phyloP scores from a whole-genome alignment of 2,888 invertebrate genomes.

The Lasioglossum malachurum region DNA sequence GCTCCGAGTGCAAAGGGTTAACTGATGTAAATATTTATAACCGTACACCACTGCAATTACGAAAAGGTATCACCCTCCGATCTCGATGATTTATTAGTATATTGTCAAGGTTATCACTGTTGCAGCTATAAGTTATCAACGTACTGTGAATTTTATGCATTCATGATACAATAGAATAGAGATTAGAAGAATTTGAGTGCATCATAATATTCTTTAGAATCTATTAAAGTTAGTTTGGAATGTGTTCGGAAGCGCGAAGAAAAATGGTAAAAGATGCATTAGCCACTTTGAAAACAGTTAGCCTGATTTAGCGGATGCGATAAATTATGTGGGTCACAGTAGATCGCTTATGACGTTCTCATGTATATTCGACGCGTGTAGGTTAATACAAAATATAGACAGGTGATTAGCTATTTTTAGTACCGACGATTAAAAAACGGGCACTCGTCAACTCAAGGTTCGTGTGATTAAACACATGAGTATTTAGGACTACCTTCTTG shows the following conservation, averaged over 20 bases:
- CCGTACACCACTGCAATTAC: too few species aligned
- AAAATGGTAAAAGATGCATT: neutral
- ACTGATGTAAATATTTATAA: too few species aligned
- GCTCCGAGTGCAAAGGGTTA: too few species aligned
- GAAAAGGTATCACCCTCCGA: too few species aligned
- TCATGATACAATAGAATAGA: too few species aligned
- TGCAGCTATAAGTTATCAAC: too few species aligned
- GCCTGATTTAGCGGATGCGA: neutral
- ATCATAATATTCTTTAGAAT: too few species aligned
- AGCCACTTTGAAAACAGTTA: neutral
- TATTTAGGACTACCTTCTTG: neutral
- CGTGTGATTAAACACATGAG: neutral
- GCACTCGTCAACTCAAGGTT: neutral
- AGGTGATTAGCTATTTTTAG: neutral
- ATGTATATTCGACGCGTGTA: neutral
- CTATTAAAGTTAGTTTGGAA: too few species aligned
- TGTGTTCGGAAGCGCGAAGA: neutral
- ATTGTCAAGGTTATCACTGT: too few species aligned
- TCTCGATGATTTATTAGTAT: too few species aligned
- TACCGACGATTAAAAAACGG: neutral
- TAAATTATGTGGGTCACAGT: neutral
- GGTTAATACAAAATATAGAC: neutral
- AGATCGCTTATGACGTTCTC: neutral
- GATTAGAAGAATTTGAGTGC: too few species aligned
- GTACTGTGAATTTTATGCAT: too few species aligned